Percentiles rank a stretch among this genome's conserved stretches.
Evolutionary conservation across 2,113 vertebrate species (phyloP).

Genomic region (Anthoscopus minutus): DNA sequence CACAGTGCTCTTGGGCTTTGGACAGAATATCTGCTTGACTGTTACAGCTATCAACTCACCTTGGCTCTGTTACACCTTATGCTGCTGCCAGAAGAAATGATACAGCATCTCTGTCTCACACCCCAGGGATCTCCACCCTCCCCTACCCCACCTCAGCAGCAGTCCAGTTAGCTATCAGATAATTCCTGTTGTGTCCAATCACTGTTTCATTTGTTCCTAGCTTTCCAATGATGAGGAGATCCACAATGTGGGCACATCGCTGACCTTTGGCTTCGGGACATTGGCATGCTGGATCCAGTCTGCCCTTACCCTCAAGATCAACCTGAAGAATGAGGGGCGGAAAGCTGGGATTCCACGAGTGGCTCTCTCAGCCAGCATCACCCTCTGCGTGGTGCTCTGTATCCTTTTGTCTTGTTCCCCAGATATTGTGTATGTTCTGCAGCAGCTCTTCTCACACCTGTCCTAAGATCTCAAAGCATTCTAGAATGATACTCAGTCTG

Average conservation of each 20-base stretch:
- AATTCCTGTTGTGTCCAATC: background rate
- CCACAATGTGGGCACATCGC: constrained; percentile 78
- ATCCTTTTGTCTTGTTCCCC: constrained; percentile 75
- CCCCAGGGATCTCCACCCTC: background rate
- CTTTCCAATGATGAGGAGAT: constrained; percentile 72
- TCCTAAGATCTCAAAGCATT: background rate
- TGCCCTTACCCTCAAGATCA: constrained; percentile 82
- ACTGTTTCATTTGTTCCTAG: constrained; percentile 59
- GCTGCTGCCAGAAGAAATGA: background rate
- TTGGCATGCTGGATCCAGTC: constrained; percentile 90
- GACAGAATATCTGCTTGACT: background rate
- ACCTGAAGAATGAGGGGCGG: constrained; percentile 83
- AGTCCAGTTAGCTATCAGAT: background rate
- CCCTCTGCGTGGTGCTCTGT: constrained; percentile 82
- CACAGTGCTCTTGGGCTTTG: background rate
- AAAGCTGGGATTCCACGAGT: constrained; percentile 75
- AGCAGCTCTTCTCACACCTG: background rate
- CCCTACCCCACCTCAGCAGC: background rate
- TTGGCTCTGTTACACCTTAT: background rate
- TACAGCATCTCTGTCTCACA: background rate
- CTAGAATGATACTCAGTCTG: background rate
- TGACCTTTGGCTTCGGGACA: constrained; percentile 86
- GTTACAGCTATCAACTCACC: background rate
- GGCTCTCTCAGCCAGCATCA: constrained; percentile 79
- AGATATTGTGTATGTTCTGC: background rate